These are phyloP conservation scores for Cryptomyrus ogoouensis DNA, from an alignment of 2,113 vertebrate species.

Conservation along the genomic window DNA sequence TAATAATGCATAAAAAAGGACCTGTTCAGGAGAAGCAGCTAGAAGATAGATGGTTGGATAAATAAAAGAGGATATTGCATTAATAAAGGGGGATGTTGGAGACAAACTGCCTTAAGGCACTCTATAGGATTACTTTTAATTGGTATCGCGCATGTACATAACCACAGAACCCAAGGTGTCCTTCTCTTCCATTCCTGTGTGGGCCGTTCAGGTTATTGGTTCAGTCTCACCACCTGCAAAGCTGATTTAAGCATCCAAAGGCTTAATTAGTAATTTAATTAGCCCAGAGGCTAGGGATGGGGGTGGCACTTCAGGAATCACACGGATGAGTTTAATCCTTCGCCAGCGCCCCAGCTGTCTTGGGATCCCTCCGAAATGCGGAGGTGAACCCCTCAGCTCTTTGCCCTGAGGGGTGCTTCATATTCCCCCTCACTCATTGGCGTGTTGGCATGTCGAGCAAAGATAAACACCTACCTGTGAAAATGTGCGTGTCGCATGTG, in stretches of 20 bases:
- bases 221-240: not conserved
- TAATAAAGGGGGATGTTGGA: not conserved
- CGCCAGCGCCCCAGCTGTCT: conserved; percentile 28
- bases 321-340: conserved; percentile 38
- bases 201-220: not conserved
- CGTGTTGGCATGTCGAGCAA: not conserved
- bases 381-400: not conserved
- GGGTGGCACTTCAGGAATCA: conserved; percentile 36
- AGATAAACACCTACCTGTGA: not conserved
- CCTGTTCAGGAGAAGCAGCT: not conserved
- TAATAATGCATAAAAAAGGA: not conserved
- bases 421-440: not conserved
- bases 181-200: not conserved
- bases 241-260: not conserved
- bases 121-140: not conserved
- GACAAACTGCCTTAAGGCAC: not conserved
- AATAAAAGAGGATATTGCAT: not conserved
- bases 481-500: not conserved
- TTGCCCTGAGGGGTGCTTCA: not conserved
- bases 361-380: not conserved
- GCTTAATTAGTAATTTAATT: conserved; percentile 6
- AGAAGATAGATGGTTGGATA: not conserved
- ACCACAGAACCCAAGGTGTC: not conserved
- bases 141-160: not conserved
- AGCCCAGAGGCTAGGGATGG: conserved; percentile 11